Conservation (phyloP, 2,888 invertebrate genomes). For the Caenorhabditis sinica region DNA sequence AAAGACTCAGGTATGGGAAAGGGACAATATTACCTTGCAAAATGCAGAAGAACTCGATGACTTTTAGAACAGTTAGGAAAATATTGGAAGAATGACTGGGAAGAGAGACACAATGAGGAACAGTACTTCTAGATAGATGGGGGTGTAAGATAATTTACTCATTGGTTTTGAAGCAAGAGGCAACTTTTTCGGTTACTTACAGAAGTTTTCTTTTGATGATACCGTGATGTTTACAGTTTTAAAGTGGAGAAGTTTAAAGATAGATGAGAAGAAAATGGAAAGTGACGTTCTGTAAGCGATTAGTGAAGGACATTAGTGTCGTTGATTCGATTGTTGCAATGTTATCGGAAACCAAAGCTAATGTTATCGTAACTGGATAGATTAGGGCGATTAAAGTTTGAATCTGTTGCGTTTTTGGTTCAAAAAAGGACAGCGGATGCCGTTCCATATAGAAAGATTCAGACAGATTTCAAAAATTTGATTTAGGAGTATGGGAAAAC, state of each 20-base stretch:
- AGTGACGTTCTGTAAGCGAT: constrained; percentile 51
- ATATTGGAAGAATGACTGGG: constrained; percentile 31
- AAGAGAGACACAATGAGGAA: constrained; percentile 12
- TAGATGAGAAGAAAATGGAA: constrained; percentile 38
- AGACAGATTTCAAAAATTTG: neutral
- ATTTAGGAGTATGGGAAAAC: too few species aligned
- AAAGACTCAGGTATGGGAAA: constrained; percentile 45
- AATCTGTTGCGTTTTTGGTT: neutral
- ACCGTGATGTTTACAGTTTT: constrained; percentile 43
- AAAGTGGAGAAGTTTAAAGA: constrained; percentile 26
- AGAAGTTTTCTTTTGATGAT: constrained; percentile 47
- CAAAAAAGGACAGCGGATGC: neutral
- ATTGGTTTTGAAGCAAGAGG: constrained; percentile 18
- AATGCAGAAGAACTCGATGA: constrained; percentile 42
- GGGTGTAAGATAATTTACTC: constrained; percentile 45
- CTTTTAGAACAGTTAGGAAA: constrained; percentile 54
- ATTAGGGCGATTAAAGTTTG: constrained; percentile 9
- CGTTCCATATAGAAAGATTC: neutral
- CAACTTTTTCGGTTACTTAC: constrained; percentile 9
- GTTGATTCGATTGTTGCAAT: constrained; percentile 37
- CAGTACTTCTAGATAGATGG: constrained; percentile 27
- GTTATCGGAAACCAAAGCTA: constrained; percentile 7
- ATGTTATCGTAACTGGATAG: constrained; percentile 22
- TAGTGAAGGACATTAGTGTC: constrained; percentile 9
- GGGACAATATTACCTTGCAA: constrained; percentile 35